phyloP scores from a whole-genome alignment of 2,888 invertebrate species.

The Coleophora deauratella region DNA sequence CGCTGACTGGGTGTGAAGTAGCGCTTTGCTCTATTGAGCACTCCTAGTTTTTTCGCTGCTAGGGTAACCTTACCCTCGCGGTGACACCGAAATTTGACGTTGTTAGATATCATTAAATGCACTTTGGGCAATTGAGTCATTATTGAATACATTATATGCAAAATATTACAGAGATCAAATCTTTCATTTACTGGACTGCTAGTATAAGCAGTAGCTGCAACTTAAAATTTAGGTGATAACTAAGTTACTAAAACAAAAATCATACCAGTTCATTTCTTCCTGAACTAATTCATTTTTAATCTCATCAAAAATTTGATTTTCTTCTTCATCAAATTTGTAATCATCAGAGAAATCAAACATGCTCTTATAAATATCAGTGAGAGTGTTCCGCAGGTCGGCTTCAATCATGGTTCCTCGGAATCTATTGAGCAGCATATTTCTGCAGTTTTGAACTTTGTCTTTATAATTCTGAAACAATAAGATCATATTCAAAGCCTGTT shows the following conservation, averaged over 20 bases:
- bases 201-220: too few relatives aligned
- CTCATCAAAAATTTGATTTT: slow-evolving; percentile 43
- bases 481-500: not conserved
- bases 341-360: slow-evolving; percentile 38
- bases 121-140: too few relatives aligned
- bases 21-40: too few relatives aligned
- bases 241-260: not conserved
- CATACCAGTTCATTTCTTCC: slow-evolving; percentile 58
- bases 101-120: too few relatives aligned
- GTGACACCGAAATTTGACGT: too few relatives aligned
- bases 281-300: slow-evolving; percentile 55
- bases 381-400: slow-evolving; percentile 37
- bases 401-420: slow-evolving; percentile 38
- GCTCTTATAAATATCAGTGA: slow-evolving; percentile 49
- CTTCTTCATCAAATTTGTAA: slow-evolving; percentile 36
- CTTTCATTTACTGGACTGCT: too few relatives aligned
- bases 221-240: too few relatives aligned
- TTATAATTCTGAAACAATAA: slow-evolving; percentile 47
- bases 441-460: slow-evolving; percentile 50
- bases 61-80: too few relatives aligned
- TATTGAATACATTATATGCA: too few relatives aligned
- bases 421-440: slow-evolving; percentile 48
- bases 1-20: too few relatives aligned
- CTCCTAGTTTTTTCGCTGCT: too few relatives aligned
- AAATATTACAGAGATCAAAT: too few relatives aligned